phyloP scores from a whole-genome alignment of 64 coral and sea anemone genomes.

The Hydrozoanthus tunicans region DNA sequence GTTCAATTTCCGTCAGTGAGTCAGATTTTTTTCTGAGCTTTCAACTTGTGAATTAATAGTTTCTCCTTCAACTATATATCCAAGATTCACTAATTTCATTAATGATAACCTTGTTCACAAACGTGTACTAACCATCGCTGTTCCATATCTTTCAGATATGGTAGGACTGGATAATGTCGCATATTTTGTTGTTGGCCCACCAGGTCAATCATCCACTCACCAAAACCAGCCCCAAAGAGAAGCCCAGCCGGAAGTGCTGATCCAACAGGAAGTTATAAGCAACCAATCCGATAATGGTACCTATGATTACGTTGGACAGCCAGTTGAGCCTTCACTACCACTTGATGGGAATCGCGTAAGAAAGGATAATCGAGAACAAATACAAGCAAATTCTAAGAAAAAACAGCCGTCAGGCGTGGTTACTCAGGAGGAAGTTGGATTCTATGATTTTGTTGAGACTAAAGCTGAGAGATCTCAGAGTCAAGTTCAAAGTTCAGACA shows the following conservation, averaged over 20 bases:
- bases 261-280: not conserved
- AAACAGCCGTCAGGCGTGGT: not conserved
- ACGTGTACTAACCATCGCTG: not conserved
- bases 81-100: too few relatives aligned
- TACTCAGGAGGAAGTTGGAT: not conserved
- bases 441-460: conserved; percentile 33
- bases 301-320: conserved; percentile 58
- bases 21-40: too few relatives aligned
- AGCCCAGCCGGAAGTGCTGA: not conserved
- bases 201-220: not conserved
- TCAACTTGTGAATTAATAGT: too few relatives aligned
- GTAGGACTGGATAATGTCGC: conserved; percentile 11
- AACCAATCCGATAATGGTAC: not conserved
- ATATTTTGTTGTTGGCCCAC: conserved; percentile 22
- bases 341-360: not conserved
- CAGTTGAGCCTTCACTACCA: not conserved
- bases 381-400: conserved; percentile 12
- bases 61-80: too few relatives aligned
- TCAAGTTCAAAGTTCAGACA: conserved; percentile 14
- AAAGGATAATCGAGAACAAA: not conserved
- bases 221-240: conserved; percentile 7
- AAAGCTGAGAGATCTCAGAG: not conserved
- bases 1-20: too few relatives aligned
- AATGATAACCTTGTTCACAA: not conserved
- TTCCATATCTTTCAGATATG: conserved; percentile 28